Conservation (phyloP, 2,888 invertebrate genomes). For the Eupithecia tripunctaria region DNA sequence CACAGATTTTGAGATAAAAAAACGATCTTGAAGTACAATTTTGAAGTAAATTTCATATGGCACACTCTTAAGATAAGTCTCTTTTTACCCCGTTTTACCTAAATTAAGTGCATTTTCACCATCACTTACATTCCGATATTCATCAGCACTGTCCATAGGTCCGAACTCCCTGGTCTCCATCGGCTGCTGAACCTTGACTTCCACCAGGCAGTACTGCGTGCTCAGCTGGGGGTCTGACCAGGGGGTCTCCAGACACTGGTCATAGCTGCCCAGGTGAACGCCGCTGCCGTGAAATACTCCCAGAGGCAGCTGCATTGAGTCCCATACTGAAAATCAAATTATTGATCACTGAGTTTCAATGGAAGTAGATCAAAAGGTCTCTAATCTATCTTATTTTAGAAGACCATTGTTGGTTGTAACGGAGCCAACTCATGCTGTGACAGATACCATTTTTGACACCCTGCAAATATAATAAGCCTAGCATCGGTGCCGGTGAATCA, state of each 20-base stretch:
- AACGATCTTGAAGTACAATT: too few relatives aligned
- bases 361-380: neutral
- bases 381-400: too few relatives aligned
- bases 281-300: slow-evolving; percentile 54
- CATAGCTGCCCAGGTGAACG: slow-evolving; percentile 56
- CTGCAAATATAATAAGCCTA: too few relatives aligned
- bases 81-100: too few relatives aligned
- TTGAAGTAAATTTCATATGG: too few relatives aligned
- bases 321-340: slow-evolving; percentile 50
- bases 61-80: too few relatives aligned
- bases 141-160: slow-evolving; percentile 43
- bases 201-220: slow-evolving; percentile 58
- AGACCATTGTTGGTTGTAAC: neutral
- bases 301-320: slow-evolving; percentile 41
- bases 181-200: slow-evolving; percentile 38
- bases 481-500: too few relatives aligned
- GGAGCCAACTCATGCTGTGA: neutral
- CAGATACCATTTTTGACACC: too few relatives aligned
- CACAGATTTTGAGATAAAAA: too few relatives aligned
- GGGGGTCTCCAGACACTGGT: slow-evolving; percentile 56
- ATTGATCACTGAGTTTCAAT: neutral
- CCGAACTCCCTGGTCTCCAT: slow-evolving; percentile 20
- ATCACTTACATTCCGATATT: slow-evolving; percentile 47
- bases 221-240: slow-evolving; percentile 46
- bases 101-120: neutral